Evolutionary conservation across 53 echinoderm and acorn worm genomes (phyloP).

Genomic region (Apostichopus leukothele): DNA sequence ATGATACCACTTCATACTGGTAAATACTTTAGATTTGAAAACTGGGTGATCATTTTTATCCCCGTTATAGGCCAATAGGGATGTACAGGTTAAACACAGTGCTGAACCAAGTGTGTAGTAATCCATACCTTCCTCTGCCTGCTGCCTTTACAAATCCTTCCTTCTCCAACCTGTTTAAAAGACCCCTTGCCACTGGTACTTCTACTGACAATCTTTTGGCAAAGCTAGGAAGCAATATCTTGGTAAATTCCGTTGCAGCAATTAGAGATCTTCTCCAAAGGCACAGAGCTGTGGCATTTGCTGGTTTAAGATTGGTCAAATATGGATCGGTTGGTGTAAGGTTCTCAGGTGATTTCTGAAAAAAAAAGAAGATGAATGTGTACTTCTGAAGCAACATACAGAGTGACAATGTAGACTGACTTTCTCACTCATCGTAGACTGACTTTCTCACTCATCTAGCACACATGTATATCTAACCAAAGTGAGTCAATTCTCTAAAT

Average conservation of each 20-base stretch:
- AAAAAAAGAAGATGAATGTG: no score
- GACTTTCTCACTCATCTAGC: no score
- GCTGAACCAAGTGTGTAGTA: neutral
- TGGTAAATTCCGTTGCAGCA: slow-evolving; percentile 70
- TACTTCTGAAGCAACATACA: no score
- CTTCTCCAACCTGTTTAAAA: slow-evolving; percentile 73
- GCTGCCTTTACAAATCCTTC: slow-evolving; percentile 71
- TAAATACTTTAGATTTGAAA: no score
- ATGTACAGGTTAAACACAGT: no score
- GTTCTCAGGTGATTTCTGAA: neutral
- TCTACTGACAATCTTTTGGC: slow-evolving; percentile 80
- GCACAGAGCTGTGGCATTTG: slow-evolving; percentile 69
- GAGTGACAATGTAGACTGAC: no score
- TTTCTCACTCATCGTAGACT: no score
- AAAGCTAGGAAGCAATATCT: slow-evolving; percentile 61
- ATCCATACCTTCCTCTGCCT: slow-evolving; percentile 70
- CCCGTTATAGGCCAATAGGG: no score
- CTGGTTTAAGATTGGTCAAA: slow-evolving; percentile 64
- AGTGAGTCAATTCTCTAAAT: no score
- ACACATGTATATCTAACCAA: no score
- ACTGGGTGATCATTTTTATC: no score
- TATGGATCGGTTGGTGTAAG: slow-evolving; percentile 69
- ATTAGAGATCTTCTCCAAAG: slow-evolving; percentile 83
- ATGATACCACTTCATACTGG: no score
- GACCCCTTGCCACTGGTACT: slow-evolving; percentile 72